Conservation (phyloP, 2,888 invertebrate species). For the Nomada flava region DNA sequence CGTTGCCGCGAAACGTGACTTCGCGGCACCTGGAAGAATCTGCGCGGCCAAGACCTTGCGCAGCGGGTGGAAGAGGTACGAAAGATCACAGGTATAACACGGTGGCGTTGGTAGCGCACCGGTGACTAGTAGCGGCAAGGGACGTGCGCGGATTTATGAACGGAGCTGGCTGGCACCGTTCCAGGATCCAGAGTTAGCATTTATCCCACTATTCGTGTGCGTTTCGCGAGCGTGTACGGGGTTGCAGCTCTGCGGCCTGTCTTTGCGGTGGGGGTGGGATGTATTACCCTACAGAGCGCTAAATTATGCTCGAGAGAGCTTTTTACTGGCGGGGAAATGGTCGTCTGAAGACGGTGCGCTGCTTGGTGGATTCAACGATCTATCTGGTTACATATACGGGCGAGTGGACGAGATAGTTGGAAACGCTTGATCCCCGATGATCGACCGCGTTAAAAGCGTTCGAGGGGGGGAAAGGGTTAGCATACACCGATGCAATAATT, state of each 20-base stretch:
- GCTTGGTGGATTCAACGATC: slow-evolving; percentile 51
- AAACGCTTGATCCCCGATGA: slow-evolving; percentile 53
- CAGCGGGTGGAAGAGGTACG: neutral
- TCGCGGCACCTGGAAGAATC: slow-evolving; percentile 12
- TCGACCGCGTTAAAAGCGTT: slow-evolving; percentile 50
- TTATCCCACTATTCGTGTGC: slow-evolving; percentile 70
- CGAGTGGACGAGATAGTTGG: slow-evolving; percentile 36
- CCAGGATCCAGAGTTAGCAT: slow-evolving; percentile 77
- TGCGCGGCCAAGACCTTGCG: neutral
- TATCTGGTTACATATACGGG: slow-evolving; percentile 4
- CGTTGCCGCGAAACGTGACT: slow-evolving; percentile 36
- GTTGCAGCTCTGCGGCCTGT: slow-evolving; percentile 52
- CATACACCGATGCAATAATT: slow-evolving; percentile 39
- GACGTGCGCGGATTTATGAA: slow-evolving; percentile 80
- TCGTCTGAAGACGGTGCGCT: slow-evolving; percentile 60
- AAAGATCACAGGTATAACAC: slow-evolving; percentile 32
- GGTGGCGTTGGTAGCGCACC: slow-evolving; percentile 55
- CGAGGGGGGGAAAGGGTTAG: slow-evolving; percentile 27
- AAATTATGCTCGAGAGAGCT: slow-evolving; percentile 81
- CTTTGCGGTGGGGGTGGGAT: slow-evolving; percentile 29
- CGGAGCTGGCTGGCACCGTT: slow-evolving; percentile 75
- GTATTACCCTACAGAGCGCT: slow-evolving; percentile 81
- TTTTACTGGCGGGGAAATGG: slow-evolving; percentile 80
- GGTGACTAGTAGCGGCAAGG: slow-evolving; percentile 73
- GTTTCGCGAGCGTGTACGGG: slow-evolving; percentile 72